Evolutionary conservation across 2,113 vertebrate species (phyloP), one percentile per base, ranked within the genome.

Genomic region (Lutjanus erythropterus): DNA sequence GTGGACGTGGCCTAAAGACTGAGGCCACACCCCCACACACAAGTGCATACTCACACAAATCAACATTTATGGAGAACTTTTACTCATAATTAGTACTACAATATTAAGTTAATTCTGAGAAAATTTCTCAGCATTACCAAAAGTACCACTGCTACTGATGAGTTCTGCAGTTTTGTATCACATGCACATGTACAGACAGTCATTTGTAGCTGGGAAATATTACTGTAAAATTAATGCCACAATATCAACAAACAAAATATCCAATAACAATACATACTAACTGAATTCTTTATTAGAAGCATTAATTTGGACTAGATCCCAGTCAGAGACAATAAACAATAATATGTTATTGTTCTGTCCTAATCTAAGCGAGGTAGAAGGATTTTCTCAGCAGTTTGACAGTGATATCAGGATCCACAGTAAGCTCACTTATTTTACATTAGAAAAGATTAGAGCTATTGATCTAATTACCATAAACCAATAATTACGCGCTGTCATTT

Each of bases 401-500:
- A 29, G 19, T 55, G 56, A 68, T 29, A n/a, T 69, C 41, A 49
- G 11, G 4, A 60, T 50, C 16, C 31, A 70, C 35, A 19, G 23
- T 15, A 10, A 29, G 31, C 37, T 52, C 52, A 71, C 14, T 49
- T 42, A 37, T 50, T 64, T 74, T 18, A 14, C 46, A 46, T 21
- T 18, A 61, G 5, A 16, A 73, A 75, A 27, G 31, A 68, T 60
- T 31, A 49, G 4, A 9, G 19, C 7, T 74, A 58, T 75, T 65
- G 50, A 86, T 80, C n/a, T 41, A 53, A 78, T 78, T 71, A 75
- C 18, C 66, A 71, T 65, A 68, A 81, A 76, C 55, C 73, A 71
- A 69, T 71, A 73, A 76, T 50, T 55, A 55, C 60, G 29, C 33
- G 23, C 31, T 31, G n/a, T 68, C 27, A 5, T 61, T 39, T 81